A percentile compares a stretch with the other conserved stretches of the same genome.
Evolutionary conservation across 2,888 invertebrate species (phyloP).

Genomic region (Leucophenga montana): DNA sequence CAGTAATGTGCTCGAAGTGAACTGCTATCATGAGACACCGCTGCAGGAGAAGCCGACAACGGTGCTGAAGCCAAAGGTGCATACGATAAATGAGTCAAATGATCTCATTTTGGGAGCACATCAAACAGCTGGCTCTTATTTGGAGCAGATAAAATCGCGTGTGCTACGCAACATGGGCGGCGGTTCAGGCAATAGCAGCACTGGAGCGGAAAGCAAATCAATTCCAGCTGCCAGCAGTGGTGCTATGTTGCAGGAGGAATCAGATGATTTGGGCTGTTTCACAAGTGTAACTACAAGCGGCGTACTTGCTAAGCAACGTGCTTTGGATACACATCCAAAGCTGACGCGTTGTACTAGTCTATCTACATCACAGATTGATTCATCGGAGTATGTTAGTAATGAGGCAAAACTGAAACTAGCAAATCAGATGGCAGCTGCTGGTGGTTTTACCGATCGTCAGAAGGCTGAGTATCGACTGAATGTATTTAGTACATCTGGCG

Average conservation of each 20-base stretch:
- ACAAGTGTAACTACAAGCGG: constrained; percentile 84
- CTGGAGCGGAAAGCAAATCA: constrained; percentile 73
- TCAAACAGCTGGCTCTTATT: constrained; percentile 74
- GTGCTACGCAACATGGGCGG: constrained; percentile 75
- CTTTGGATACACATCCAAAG: constrained; percentile 70
- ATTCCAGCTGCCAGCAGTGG: constrained; percentile 22
- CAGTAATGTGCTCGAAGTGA: constrained; percentile 78
- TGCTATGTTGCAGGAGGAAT: constrained; percentile 50
- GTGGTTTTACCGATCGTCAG: constrained; percentile 70
- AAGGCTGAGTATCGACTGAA: constrained; percentile 73
- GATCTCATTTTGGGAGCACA: constrained; percentile 51
- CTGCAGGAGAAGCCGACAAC: constrained; percentile 44
- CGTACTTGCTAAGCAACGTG: constrained; percentile 77
- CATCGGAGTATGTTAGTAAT: constrained; percentile 76
- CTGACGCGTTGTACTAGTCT: constrained; percentile 77
- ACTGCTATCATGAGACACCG: constrained; percentile 76
- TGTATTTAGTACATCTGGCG: constrained; percentile 61
- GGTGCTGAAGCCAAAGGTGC: constrained; percentile 17
- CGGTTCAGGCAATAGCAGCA: constrained; percentile 30
- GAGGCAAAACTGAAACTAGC: constrained; percentile 66
- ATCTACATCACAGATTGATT: constrained; percentile 81
- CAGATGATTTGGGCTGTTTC: constrained; percentile 76
- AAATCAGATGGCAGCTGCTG: constrained; percentile 58
- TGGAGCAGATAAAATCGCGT: constrained; percentile 78
- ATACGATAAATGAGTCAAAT: constrained; percentile 33